phyloP scores from a whole-genome alignment of 2,113 vertebrate genomes.

The Labeo rohita region DNA sequence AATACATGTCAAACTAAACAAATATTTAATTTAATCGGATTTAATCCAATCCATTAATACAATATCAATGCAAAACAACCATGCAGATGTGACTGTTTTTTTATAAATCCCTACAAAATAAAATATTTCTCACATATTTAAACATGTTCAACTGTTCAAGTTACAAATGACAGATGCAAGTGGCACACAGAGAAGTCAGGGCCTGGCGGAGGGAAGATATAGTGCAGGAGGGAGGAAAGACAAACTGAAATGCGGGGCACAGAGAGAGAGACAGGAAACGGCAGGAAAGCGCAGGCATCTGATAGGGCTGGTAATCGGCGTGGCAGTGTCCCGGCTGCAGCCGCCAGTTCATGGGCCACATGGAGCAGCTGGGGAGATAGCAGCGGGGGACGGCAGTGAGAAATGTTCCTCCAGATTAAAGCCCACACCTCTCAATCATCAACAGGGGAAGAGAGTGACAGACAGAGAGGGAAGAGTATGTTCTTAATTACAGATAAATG shows the following conservation, averaged over 20 bases:
- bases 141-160: not conserved
- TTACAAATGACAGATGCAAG: constrained; percentile 1
- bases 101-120: not conserved
- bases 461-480: constrained; percentile 40
- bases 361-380: constrained; percentile 67
- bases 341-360: constrained; percentile 63
- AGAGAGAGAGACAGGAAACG: constrained; percentile 54
- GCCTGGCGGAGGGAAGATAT: constrained; percentile 49
- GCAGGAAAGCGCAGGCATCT: constrained; percentile 65
- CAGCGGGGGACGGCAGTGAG: constrained; percentile 64
- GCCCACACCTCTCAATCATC: constrained; percentile 69
- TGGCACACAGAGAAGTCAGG: constrained; percentile 47
- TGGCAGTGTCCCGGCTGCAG: constrained; percentile 64
- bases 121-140: not conserved
- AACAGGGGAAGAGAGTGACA: constrained; percentile 56
- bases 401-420: constrained; percentile 75
- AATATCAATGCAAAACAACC: not conserved
- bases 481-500: constrained; percentile 52
- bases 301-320: constrained; percentile 68
- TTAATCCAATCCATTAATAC: not conserved
- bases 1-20: not conserved
- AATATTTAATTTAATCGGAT: not conserved
- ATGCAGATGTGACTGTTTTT: not conserved
- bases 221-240: constrained; percentile 41
- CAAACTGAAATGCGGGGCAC: constrained; percentile 57